phyloP scores from a whole-genome alignment of 2,113 vertebrate species.

The Sciurus niger region DNA sequence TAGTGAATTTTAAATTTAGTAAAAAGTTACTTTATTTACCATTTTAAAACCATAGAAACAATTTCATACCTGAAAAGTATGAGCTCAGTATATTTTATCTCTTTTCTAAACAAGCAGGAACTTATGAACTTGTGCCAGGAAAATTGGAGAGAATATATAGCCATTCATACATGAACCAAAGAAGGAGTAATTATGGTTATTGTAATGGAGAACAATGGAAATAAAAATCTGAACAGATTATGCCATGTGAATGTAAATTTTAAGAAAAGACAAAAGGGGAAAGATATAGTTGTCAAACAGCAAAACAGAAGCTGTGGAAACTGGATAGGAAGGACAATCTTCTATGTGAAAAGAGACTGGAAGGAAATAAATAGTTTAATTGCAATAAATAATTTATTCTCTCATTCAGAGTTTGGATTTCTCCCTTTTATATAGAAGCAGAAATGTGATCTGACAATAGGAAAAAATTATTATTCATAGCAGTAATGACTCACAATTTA shows the following conservation, averaged over 20 bases:
- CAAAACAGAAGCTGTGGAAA: not conserved
- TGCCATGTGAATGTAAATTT: not conserved
- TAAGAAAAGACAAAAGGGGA: not conserved
- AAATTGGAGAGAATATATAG: not conserved
- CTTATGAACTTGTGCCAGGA: not conserved
- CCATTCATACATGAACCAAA: not conserved
- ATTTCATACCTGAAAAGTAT: not conserved
- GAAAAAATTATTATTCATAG: not conserved
- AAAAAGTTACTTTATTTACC: conserved; percentile 14
- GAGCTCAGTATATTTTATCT: not conserved
- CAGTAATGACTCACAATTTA: not conserved
- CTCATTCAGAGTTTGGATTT: not conserved
- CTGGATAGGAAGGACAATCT: not conserved
- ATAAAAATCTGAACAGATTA: conserved; percentile 8
- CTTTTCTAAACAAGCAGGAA: not conserved
- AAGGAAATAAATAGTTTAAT: not conserved
- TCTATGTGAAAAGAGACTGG: not conserved
- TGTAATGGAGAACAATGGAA: not conserved
- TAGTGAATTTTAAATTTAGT: not conserved
- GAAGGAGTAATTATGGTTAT: not conserved
- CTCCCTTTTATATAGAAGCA: not conserved
- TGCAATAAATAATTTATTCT: not conserved
- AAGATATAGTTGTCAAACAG: not conserved
- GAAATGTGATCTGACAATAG: not conserved
- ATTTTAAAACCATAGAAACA: not conserved